Evolutionary conservation across 2,113 vertebrate genomes (phyloP), one percentile per base, ranked within the genome.

Genomic region (Erpornis zantholeuca): DNA sequence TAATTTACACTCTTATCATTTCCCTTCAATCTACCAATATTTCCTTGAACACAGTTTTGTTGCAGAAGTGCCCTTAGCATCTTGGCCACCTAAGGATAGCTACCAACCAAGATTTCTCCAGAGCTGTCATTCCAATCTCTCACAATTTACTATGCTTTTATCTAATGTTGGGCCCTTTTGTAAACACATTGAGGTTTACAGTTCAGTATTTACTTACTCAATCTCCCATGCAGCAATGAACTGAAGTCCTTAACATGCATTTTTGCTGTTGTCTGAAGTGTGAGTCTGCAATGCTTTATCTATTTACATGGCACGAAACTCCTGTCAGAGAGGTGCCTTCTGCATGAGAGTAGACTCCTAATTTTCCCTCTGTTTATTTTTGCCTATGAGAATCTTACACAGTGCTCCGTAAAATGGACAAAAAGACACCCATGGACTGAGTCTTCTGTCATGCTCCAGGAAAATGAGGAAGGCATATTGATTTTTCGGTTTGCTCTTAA

Each of bases 401-500:
- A 72, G 33, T 50, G 14, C 36, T 45, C 49, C 50, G 78, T 49
- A 27, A 69, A 38, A 61, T 15, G 50, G 73, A 38, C 11, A 52
- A 61, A 88, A 56, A 64, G 61, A 69, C 50, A 64, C 21, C n/a
- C 71, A 35, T 57, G 45, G 69, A 91, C 42, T 22, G 42, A 14
- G 25, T 33, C 96, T 92, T 91, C 71, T 66, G 69, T 71, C 70
- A 53, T 25, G 45, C 61, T 82, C 35, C 75, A 72, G 70, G 84
- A 91, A 87, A 96, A 94, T 72, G 45, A 87, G 87, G 71, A 94
- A 95, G 81, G 47, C n/a, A 72, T 87, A 89, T 84, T 72, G 86
- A 95, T 94, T 91, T 96, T 92, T 94, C 3, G 0, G 73, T 89
- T 94, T 91, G 73, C 78, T 91, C 31, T 82, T 88, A 80, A 80